Conservation (phyloP, 1,140 invertebrate species). For the Phymastichus coffea region DNA sequence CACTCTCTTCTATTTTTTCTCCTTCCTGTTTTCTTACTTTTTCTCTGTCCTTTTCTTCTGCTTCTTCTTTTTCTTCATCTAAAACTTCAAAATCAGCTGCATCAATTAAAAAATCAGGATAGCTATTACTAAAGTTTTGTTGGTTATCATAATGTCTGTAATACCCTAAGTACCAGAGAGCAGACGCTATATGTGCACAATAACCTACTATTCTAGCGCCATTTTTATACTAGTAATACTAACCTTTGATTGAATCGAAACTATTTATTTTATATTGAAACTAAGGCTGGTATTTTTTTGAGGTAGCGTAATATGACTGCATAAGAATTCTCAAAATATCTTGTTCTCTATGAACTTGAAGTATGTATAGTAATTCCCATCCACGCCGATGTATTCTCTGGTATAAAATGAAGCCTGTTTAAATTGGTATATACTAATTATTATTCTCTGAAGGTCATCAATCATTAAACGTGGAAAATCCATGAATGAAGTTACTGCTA, state of each 20-base stretch:
- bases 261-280: slow-evolving; percentile 4
- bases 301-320: background rate
- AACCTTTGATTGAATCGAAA: slow-evolving; percentile 15
- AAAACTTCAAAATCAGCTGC: slow-evolving; percentile 4
- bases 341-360: slow-evolving; percentile 5
- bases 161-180: slow-evolving; percentile 11
- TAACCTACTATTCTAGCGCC: slow-evolving; percentile 1
- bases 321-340: slow-evolving; percentile 10
- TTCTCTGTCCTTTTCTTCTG: too few species aligned
- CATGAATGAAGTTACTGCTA: slow-evolving; percentile 1
- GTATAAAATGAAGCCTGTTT: slow-evolving; percentile 3
- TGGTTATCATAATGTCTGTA: too few species aligned
- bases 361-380: slow-evolving; percentile 1
- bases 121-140: background rate
- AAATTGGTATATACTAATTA: background rate
- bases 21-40: too few species aligned
- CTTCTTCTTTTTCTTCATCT: background rate
- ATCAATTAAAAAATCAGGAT: background rate
- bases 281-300: slow-evolving; percentile 8
- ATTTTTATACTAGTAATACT: slow-evolving; percentile 7
- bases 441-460: background rate
- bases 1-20: too few species aligned
- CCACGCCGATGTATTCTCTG: background rate
- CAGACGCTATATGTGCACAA: slow-evolving; percentile 14
- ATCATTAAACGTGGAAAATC: too few species aligned